Conservation (phyloP, 1,140 invertebrate genomes). For the Cotesia typhae region DNA sequence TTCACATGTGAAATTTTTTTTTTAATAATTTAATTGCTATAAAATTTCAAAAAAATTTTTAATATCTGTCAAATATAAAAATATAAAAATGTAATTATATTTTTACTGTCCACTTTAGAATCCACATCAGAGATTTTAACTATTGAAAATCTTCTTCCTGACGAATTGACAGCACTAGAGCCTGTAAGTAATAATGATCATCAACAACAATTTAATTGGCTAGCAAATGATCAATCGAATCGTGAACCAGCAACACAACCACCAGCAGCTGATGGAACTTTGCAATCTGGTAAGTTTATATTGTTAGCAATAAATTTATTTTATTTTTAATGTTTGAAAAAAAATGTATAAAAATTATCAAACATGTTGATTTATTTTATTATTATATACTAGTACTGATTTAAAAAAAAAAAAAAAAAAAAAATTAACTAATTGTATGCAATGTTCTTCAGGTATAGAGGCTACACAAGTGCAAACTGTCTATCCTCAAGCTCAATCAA, state of each 20-base stretch:
- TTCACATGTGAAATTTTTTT: too few species aligned
- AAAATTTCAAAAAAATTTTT: too few species aligned
- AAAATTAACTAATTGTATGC: constrained; percentile 58
- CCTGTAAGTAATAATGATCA: constrained; percentile 73
- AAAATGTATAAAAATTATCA: too few species aligned
- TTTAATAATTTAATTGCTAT: too few species aligned
- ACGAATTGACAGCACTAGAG: constrained; percentile 82
- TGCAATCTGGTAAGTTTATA: constrained; percentile 50
- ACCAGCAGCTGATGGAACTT: constrained; percentile 57
- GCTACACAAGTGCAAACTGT: constrained; percentile 58
- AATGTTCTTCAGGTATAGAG: constrained; percentile 62
- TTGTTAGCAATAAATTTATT: constrained; percentile 7
- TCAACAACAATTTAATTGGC: constrained; percentile 73
- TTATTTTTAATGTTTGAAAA: background rate
- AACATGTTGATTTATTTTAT: too few species aligned
- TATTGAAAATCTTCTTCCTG: constrained; percentile 89
- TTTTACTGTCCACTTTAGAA: too few species aligned
- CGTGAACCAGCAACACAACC: constrained; percentile 76
- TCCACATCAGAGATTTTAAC: too few species aligned
- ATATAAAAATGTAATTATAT: too few species aligned
- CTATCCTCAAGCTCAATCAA: constrained; percentile 61
- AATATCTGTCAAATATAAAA: too few species aligned
- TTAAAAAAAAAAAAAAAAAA: background rate
- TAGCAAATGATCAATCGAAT: constrained; percentile 73
- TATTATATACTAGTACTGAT: background rate